Evolutionary conservation across 2,797 vertebrate species (phyloP), one percentile per base, ranked within the genome.

Genomic region (Sebastiscus albofasciatus): DNA sequence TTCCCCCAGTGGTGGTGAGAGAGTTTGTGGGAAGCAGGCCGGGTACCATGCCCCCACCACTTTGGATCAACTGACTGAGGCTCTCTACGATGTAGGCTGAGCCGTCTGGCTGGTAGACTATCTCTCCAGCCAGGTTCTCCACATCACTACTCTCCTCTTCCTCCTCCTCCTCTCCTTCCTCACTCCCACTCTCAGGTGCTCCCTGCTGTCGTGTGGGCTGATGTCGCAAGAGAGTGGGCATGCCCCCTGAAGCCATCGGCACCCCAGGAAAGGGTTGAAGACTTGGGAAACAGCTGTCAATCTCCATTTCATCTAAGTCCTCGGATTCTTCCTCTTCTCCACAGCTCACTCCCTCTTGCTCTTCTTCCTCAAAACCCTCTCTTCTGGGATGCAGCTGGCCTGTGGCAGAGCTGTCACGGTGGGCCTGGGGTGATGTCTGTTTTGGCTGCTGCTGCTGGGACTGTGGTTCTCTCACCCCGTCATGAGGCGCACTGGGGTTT

Each of bases 81-180:
- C 97, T 99, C 96, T 99, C 99, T n/a, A 99, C 99, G 69, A 99
- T 98, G 94, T 99, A 99, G 24, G 99, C 99, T 0, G 99, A 99
- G 96, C 99, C 99, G 4, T 99, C 98, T 0, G 99, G 97, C 96
- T 99, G 98, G 95, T 99, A 99, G 83, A 99, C 97, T 29, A 99
- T 99, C 93, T 99, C 99, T 42, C 99, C 98, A 33, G 97, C 96
- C 95, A 99, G 95, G 95, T 99, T 99, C 96, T 99, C 98, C 92
- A 99, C 98, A 46, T 99, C 98, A 62, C 97, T 99, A 90, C 96
- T 98, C 77, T 97, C 96, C 84, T 98, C 98, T 49, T 99, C 98
- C 52, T 97, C 98, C 69, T 93, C 96, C 29, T 96, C 97, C 52
- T 97, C 98, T 93, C 97, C 97, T 95, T 97, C 97, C 85, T 99